phyloP scores from a whole-genome alignment of 2,888 invertebrate genomes.

The Epinotia nisella region DNA sequence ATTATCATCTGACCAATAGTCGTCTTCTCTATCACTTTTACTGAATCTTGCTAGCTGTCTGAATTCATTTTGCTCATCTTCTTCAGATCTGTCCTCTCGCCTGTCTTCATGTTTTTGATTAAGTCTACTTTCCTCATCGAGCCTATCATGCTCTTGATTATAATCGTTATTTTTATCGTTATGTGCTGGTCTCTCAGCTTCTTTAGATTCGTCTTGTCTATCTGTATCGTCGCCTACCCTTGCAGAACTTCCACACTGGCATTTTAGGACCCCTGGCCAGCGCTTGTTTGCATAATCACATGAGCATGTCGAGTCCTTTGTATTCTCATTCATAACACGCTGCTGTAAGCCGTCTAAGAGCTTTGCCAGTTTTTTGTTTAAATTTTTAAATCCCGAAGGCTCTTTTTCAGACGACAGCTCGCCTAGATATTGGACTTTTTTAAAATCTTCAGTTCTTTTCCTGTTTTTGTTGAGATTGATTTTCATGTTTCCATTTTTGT shows the following conservation, averaged over 20 bases:
- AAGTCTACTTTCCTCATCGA: not conserved
- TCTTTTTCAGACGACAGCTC: conserved; percentile 8
- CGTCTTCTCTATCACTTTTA: not conserved
- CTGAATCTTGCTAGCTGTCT: not conserved
- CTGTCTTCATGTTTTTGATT: conserved; percentile 1
- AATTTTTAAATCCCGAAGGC: not conserved
- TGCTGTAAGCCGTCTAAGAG: conserved; percentile 19
- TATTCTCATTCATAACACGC: not conserved
- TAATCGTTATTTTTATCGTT: not conserved
- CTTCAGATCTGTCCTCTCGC: not conserved
- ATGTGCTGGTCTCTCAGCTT: not conserved
- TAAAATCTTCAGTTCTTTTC: not conserved
- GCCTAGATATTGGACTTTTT: conserved; percentile 3
- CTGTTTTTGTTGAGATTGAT: conserved; percentile 2
- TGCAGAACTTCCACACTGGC: not conserved
- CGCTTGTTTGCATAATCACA: conserved; percentile 1
- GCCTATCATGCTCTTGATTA: not conserved
- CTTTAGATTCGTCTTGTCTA: not conserved
- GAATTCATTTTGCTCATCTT: not conserved
- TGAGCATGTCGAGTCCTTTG: conserved; percentile 6
- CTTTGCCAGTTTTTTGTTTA: conserved; percentile 17
- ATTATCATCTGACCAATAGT: conserved; percentile 17
- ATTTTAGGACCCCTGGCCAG: conserved; percentile 23
- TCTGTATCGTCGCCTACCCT: not conserved
- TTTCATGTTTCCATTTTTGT: conserved; percentile 13